phyloP scores from a whole-genome alignment of 1,140 invertebrate species.

The Bombus terrestris region DNA sequence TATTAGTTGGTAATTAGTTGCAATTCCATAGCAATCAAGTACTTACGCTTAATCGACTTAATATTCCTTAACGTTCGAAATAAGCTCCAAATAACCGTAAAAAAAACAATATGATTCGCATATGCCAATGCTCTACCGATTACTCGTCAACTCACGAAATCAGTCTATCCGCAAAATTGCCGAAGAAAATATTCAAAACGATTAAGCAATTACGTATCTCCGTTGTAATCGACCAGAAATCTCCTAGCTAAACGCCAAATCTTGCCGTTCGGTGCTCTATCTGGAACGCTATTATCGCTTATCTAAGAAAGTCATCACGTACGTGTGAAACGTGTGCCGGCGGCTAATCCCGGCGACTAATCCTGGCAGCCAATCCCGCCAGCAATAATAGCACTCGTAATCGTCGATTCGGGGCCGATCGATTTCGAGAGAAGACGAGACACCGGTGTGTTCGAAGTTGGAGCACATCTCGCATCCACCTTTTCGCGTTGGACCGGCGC shows the following conservation, averaged over 20 bases:
- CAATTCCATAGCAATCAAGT: no score
- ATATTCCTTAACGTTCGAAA: no score
- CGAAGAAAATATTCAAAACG: not conserved
- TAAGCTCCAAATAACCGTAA: no score
- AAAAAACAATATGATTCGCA: no score
- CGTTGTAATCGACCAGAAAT: not conserved
- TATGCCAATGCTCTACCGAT: no score
- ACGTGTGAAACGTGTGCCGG: constrained; percentile 36
- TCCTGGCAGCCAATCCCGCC: not conserved
- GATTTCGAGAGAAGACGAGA: constrained; percentile 22
- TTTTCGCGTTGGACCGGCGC: not conserved
- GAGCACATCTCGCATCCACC: fast-evolving
- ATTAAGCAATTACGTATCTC: not conserved
- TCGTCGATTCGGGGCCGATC: constrained; percentile 46
- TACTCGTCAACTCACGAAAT: no score
- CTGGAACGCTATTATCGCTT: not conserved
- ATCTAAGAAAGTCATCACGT: not conserved
- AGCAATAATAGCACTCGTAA: constrained; percentile 29
- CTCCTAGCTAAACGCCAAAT: not conserved
- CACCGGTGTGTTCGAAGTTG: not conserved
- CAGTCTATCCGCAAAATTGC: no score
- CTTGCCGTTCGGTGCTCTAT: not conserved
- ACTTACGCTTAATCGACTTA: no score
- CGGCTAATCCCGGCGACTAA: not conserved
- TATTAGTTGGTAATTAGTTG: no score